These are phyloP conservation scores for Neoaliturus tenellus DNA, from an alignment of 2,888 invertebrate species.

Conservation along the genomic window DNA sequence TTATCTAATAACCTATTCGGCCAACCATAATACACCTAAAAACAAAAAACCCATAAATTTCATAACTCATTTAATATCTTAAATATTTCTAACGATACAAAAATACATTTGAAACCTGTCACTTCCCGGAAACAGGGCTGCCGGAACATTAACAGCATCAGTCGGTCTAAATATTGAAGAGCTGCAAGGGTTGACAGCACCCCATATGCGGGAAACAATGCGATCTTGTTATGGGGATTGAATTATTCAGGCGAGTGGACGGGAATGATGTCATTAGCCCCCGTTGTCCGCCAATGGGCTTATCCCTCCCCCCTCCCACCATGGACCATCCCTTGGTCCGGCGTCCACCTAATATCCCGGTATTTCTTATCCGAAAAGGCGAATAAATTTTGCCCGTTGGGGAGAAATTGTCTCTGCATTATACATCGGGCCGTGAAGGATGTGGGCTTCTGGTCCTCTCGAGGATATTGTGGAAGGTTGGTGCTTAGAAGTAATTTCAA, in stretches of 20 bases:
- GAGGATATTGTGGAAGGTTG: no score
- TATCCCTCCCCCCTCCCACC: background rate
- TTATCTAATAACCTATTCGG: no score
- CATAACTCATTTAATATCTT: no score
- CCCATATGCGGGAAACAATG: conserved; percentile 55
- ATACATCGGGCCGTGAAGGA: background rate
- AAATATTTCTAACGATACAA: no score
- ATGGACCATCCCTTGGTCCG: background rate
- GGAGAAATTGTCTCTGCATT: conserved; percentile 35
- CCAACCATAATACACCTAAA: no score
- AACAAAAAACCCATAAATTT: no score
- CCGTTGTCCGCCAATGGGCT: conserved; percentile 43
- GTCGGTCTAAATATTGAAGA: background rate
- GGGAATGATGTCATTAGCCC: conserved; percentile 47
- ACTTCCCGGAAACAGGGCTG: no score
- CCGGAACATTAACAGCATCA: background rate
- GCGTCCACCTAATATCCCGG: conserved; percentile 40
- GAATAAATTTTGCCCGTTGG: conserved; percentile 22
- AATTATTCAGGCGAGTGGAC: conserved; percentile 55
- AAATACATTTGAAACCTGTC: no score
- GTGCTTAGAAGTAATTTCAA: no score
- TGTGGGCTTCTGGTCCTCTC: no score
- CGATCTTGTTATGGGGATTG: conserved; percentile 58
- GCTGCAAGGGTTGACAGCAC: background rate
- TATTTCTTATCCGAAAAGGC: conserved; percentile 43